Conservation (phyloP, 2,888 invertebrate species). For the Stictocephala bisonia region DNA sequence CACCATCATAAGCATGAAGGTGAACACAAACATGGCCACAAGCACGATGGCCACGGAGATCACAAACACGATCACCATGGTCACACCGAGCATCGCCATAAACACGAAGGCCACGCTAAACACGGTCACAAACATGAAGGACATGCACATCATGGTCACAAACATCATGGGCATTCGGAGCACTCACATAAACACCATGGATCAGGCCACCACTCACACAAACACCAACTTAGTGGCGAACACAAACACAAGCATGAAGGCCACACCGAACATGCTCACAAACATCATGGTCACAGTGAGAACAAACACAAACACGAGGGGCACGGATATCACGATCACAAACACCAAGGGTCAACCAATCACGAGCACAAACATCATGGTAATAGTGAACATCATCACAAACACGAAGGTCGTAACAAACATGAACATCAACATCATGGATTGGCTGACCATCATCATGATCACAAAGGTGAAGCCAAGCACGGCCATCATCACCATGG, state of each 20-base stretch:
- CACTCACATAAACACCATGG: conserved; percentile 54
- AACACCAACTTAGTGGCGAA: conserved; percentile 42
- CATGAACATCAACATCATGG: conserved; percentile 51
- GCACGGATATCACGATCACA: conserved; percentile 47
- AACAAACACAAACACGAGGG: conserved; percentile 53
- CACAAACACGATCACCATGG: conserved; percentile 53
- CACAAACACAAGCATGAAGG: conserved; percentile 50
- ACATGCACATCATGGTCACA: conserved; percentile 51
- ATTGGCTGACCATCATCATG: conserved; percentile 51
- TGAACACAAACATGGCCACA: conserved; percentile 44
- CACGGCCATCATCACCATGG: conserved; percentile 57
- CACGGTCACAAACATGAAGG: conserved; percentile 54
- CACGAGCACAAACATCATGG: conserved; percentile 48
- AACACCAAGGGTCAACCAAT: conserved; percentile 49
- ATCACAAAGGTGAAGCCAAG: conserved; percentile 50
- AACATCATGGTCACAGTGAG: conserved; percentile 55
- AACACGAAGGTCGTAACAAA: conserved; percentile 48
- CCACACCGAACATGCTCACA: conserved; percentile 51
- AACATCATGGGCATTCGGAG: conserved; percentile 53
- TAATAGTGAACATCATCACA: conserved; percentile 46
- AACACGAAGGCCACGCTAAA: conserved; percentile 52
- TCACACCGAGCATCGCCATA: conserved; percentile 51
- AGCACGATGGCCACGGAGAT: conserved; percentile 45
- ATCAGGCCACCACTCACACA: conserved; percentile 42
- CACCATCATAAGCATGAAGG: conserved; percentile 55